Base-by-base conservation (phyloP, 1,140 invertebrate genomes). In the Drosophila eugracilis region DNA sequence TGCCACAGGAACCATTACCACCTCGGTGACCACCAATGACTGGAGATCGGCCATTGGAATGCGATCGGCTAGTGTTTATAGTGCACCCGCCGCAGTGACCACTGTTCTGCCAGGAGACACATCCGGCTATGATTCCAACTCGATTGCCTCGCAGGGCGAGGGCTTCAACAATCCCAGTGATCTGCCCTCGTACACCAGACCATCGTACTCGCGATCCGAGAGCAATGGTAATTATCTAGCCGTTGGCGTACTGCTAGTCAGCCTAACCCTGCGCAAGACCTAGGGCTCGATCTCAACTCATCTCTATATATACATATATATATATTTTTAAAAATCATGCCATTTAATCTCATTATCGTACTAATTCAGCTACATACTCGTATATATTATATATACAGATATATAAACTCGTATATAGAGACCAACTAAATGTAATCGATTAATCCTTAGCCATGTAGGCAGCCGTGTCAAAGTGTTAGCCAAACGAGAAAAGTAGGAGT, bases 171-270 rank as follows among this genome's bases (percentile, higher is more conserved):
- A 90, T 59, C 74, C 89, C 59, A 86, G 89, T 26, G 89, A 91
- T 37, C 47, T 91, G 76, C 89, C 89, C 42, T 91, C 89, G 42
- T 91, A 91, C 44, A 91, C 89, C 6, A 75, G 89, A 26, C 89
- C 89, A 71, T 89, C 89, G 42, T 91, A 91, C 70, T 75, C 89
- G 22, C 89, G 89, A 42, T 91, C 89, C 66, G 89, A 91, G 75
- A 90, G 76, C 88, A 91, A 91, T 77, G 89, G 89, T 91, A 91
- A 91, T 91, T 91, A 91, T 91, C 72, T 91, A 55, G 89, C 89
- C 17, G 85, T 91, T 57, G 89, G 89, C 76, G 89, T 91, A 22
- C 71, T 91, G 34, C 81, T 91, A 39, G 89, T 91, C 79, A 91
- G 89, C 70, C 65, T 91, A 50, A 91, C 89, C 55, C 70, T 91